A percentile compares a stretch with the other conserved stretches of the same genome.
Evolutionary conservation across 2,113 vertebrate species (phyloP).

Genomic region (Nibea albiflora): DNA sequence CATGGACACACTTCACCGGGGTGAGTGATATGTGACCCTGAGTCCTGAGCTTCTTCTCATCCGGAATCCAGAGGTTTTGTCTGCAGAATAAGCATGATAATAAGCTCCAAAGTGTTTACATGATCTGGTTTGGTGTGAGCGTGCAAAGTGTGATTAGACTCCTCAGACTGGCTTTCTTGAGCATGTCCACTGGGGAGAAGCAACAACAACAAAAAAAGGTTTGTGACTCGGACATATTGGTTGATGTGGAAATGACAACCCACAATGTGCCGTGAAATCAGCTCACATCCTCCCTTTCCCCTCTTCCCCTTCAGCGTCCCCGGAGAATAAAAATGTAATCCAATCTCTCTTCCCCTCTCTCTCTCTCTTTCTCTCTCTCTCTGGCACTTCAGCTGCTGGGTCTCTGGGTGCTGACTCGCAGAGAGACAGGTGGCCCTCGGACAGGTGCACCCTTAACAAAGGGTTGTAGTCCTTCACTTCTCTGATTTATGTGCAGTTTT

Average conservation of each 20-base stretch:
- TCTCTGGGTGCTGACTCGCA: constrained; percentile 48
- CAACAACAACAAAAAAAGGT: background rate
- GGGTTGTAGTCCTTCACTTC: constrained; percentile 27
- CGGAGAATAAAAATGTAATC: constrained; percentile 62
- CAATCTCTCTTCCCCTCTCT: constrained; percentile 33
- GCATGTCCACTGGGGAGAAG: background rate
- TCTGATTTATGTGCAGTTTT: constrained; percentile 3
- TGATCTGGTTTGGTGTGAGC: background rate
- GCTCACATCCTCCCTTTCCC: constrained; percentile 60
- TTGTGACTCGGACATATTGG: constrained; percentile 35
- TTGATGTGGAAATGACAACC: constrained; percentile 50
- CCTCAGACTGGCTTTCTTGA: background rate
- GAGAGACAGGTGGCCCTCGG: constrained; percentile 69
- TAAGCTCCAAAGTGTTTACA: background rate
- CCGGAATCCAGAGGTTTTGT: background rate
- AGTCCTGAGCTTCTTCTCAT: background rate
- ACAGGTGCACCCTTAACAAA: constrained; percentile 72
- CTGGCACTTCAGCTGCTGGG: constrained; percentile 69
- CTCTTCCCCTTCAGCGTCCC: constrained; percentile 32
- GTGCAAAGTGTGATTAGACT: background rate
- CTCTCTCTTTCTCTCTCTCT: constrained; percentile 14
- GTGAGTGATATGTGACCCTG: background rate
- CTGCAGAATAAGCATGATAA: background rate
- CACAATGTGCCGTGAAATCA: constrained; percentile 72
- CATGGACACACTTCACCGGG: background rate